Base-by-base conservation (phyloP, 1,140 invertebrate species). In the Lepidurus apus region DNA sequence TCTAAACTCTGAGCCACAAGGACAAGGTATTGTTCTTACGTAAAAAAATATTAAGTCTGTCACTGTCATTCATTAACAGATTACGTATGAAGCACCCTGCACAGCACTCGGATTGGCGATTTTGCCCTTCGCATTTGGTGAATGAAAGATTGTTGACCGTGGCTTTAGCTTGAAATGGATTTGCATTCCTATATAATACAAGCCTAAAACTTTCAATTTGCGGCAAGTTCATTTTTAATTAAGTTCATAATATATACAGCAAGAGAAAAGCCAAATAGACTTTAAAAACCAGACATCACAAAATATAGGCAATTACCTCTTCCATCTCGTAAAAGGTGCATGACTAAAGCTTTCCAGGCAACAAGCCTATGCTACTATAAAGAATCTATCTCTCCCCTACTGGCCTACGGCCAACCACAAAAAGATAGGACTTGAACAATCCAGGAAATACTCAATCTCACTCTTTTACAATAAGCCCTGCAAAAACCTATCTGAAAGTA, bases 141-240 rank as follows among this genome's bases (percentile, higher is more conserved):
- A 10, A 21, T 65, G 6, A 34, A 34, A 34, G 53, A 21, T 65
- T 65, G 7, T 65, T 13, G 45, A 65, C 13, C 17, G 21, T 65
- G 53, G 53, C 17, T 65, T 65, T 21, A 65, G 1, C 21, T 7
- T 65, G 53, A 65, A 21, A 21, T 65, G 53, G 53, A 65, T n/a
- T 65, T 65, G 34, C 53, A 17, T 65, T 65, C 53, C 53, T 65
- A n/a, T 65, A 65, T 65, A 65, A 65, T 65, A 65, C 53, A 65
- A 65, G 53, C 8, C n/a, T 17, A 17, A 13, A 11, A 65, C 7
- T 9, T 65, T n/a, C n/a, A 65, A 7, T 65, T n/a, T 21, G 53
- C 53, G 21, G 53, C 53, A 65, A 65, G 21, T 65, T 65, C 53
- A 65, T 21, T 6, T 21, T 65, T 65, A 65, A n/a, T n/a, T 7